Conservation (phyloP, 2,113 vertebrate genomes). For the Lepisosteus osseus region DNA sequence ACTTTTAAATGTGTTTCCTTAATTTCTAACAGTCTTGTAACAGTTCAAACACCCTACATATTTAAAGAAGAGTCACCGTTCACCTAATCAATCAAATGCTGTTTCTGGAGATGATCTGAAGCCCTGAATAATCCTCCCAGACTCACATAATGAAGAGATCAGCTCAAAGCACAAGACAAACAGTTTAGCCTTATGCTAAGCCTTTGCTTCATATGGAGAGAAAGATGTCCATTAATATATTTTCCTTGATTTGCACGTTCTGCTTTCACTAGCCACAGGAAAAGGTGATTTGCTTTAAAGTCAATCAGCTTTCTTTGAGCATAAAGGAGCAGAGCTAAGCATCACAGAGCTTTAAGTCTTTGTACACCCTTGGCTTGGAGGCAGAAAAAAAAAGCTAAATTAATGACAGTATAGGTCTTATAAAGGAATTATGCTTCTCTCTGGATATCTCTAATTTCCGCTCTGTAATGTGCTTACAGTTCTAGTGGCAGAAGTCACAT, state of each 20-base stretch:
- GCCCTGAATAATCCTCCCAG: conserved; percentile 65
- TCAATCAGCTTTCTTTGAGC: conserved; percentile 60
- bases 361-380: conserved; percentile 47
- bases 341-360: conserved; percentile 46
- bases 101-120: conserved; percentile 68
- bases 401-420: conserved; percentile 48
- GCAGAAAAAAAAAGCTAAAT: conserved; percentile 46
- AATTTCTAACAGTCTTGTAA: conserved; percentile 16
- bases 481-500: conserved; percentile 47
- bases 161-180: conserved; percentile 70
- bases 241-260: conserved; percentile 59
- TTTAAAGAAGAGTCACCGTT: conserved; percentile 50
- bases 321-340: conserved; percentile 52
- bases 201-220: conserved; percentile 65
- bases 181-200: conserved; percentile 65
- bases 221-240: conserved; percentile 69
- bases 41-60: conserved; percentile 10
- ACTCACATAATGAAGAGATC: conserved; percentile 77
- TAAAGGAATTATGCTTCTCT: conserved; percentile 41
- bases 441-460: conserved; percentile 50
- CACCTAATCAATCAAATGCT: conserved; percentile 71
- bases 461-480: conserved; percentile 44
- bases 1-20: too few species aligned
- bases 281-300: conserved; percentile 57
- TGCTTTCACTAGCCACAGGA: conserved; percentile 51